Percentiles rank a stretch among this genome's conserved stretches.
Evolutionary conservation across 2,888 invertebrate genomes (phyloP).

Genomic region (Cheilosia grossa): DNA sequence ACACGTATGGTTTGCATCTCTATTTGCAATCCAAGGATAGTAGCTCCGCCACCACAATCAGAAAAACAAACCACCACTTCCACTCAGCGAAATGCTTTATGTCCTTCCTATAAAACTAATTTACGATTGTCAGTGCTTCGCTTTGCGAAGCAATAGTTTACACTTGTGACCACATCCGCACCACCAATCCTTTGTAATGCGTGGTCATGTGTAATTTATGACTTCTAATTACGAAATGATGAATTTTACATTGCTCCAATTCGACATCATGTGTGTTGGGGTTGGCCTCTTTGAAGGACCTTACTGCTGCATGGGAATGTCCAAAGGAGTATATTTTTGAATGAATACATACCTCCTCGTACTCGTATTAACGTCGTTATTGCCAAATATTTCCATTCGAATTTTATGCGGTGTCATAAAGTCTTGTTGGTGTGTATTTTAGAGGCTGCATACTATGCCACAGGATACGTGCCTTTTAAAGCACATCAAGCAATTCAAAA

Average conservation of each 20-base stretch:
- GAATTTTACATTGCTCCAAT: slow-evolving; percentile 76
- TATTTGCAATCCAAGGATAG: slow-evolving; percentile 46
- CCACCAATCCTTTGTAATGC: slow-evolving; percentile 72
- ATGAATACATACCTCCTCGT: background rate
- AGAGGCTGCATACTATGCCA: slow-evolving; percentile 2
- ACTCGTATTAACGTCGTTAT: slow-evolving; percentile 30
- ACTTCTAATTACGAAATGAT: slow-evolving; percentile 80
- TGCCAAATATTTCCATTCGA: slow-evolving; percentile 45
- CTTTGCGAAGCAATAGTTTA: slow-evolving; percentile 77
- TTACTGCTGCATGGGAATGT: slow-evolving; percentile 53
- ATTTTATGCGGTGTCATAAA: slow-evolving; percentile 64
- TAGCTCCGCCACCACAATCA: slow-evolving; percentile 59
- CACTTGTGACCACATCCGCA: slow-evolving; percentile 78
- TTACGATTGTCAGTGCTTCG: slow-evolving; percentile 60
- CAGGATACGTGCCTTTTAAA: slow-evolving; percentile 57
- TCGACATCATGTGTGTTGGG: slow-evolving; percentile 33
- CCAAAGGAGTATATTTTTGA: slow-evolving; percentile 36
- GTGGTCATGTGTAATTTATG: slow-evolving; percentile 74
- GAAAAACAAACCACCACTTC: slow-evolving; percentile 57
- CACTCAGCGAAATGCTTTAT: slow-evolving; percentile 61
- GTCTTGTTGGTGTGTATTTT: slow-evolving; percentile 6
- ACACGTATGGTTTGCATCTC: slow-evolving; percentile 50
- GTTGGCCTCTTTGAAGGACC: background rate
- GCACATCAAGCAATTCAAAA: slow-evolving; percentile 71
- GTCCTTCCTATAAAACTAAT: slow-evolving; percentile 73